These are phyloP conservation scores for Acleris holmiana DNA, from an alignment of 2,888 invertebrate species.

Conservation along the genomic window DNA sequence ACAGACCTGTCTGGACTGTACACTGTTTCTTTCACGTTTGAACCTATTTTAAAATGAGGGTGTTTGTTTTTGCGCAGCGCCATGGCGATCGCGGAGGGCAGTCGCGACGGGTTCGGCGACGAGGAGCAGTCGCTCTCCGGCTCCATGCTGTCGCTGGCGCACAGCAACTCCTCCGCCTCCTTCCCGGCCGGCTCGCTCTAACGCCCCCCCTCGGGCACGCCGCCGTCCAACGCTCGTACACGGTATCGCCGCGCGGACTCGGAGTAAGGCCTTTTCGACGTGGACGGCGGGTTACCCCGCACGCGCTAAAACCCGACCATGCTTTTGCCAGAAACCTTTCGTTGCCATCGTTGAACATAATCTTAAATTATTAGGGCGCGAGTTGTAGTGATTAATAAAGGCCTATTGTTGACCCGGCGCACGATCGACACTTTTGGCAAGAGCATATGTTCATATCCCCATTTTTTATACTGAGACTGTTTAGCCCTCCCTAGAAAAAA, in stretches of 20 bases:
- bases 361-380: neutral
- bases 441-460: constrained; percentile 21
- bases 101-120: constrained; percentile 94
- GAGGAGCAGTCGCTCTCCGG: constrained; percentile 97
- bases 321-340: constrained; percentile 10
- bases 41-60: too few relatives aligned
- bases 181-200: constrained; percentile 93
- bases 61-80: constrained; percentile 85
- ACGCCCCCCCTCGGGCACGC: constrained; percentile 43
- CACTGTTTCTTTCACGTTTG: too few relatives aligned
- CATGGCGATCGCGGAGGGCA: constrained; percentile 95
- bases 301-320: neutral
- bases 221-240: neutral
- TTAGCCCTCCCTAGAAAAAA: constrained; percentile 49
- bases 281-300: neutral
- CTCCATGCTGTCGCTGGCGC: constrained; percentile 97
- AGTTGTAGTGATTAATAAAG: neutral
- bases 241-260: too few relatives aligned
- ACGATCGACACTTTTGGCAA: constrained; percentile 25
- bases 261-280: too few relatives aligned
- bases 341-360: too few relatives aligned
- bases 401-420: constrained; percentile 6
- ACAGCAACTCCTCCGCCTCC: constrained; percentile 97
- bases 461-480: constrained; percentile 50
- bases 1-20: too few relatives aligned